Conservation (phyloP, 1,140 invertebrate genomes). For the Calliopsis andreniformis region DNA sequence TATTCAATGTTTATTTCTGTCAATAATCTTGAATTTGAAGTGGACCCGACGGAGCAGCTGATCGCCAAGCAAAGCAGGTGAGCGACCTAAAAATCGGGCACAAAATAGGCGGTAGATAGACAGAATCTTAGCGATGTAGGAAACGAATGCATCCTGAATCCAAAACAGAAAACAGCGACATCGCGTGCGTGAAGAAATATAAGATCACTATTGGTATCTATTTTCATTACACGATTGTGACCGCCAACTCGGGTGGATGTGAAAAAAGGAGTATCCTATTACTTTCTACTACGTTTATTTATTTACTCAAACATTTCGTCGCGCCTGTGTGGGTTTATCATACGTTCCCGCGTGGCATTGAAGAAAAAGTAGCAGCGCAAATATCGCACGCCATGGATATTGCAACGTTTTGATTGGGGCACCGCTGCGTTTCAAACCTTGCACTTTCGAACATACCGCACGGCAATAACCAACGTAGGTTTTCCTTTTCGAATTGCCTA, state of each 20-base stretch:
- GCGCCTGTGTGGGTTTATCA: too few species aligned
- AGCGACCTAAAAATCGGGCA: neutral
- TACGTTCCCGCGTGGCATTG: too few species aligned
- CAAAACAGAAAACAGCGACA: neutral
- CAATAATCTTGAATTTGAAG: neutral
- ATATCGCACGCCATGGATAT: neutral
- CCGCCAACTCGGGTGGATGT: too few species aligned
- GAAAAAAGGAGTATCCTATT: too few species aligned
- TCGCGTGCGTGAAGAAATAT: neutral
- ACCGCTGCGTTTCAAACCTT: neutral
- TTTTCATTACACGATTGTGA: too few species aligned
- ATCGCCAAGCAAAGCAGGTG: neutral
- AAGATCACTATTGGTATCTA: neutral
- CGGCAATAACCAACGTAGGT: neutral
- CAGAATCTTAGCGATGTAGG: neutral
- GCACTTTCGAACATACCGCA: neutral
- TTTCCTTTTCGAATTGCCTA: neutral
- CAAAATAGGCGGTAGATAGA: constrained; percentile 18
- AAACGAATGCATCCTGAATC: neutral
- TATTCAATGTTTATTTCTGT: constrained; percentile 5
- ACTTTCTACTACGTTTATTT: neutral
- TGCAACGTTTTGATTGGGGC: constrained; percentile 9
- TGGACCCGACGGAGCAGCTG: neutral
- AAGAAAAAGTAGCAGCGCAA: too few species aligned
- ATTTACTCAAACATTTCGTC: too few species aligned